Base-by-base conservation (phyloP, 1,140 invertebrate genomes). In the Planococcus citri region DNA sequence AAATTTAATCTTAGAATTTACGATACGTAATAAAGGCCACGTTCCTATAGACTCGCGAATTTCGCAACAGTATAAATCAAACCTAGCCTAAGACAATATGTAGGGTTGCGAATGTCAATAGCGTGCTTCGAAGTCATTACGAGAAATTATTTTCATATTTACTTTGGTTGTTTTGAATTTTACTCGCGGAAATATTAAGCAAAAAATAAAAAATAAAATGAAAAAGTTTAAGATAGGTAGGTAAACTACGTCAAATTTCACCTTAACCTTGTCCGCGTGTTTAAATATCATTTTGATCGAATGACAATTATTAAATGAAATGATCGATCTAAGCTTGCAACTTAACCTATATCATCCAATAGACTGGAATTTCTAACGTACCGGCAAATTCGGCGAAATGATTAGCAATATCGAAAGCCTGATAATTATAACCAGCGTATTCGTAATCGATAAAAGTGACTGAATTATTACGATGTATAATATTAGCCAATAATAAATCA, bases 311-410 rank as follows among this genome's bases (percentile, higher is more conserved):
- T 33, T 33, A 33, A 33, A 33, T 33, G 12, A 33, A 33, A 33
- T 33, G 29, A 33, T n/a, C n/a, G n/a, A n/a, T n/a, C n/a, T n/a
- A n/a, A n/a, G n/a, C n/a, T n/a, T n/a, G n/a, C n/a, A 33, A 33
- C 29, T 6, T 12, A 33, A 33, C 29, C 29, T 33, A 33, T 3
- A 33, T 12, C 29, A 33, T 12, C 29, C 12, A 3, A 33, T 33
- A 33, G 12, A 33, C 29, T 3, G 12, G 12, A 33, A 3, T 6
- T 6, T 12, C 29, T 33, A 37, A 37, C 41, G 83, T 83, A 90
- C 95, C 95, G 75, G 91, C 91, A 85, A 94, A 98, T 84, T 99
- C 96, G 75, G 89, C 88, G 82, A 98, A 98, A 82, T 99, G 95
- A 83, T 98, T 97, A 17, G 88, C 96, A 78, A 99, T 95, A 80